Base-by-base conservation (phyloP, 92 coral and sea anemone genomes). In the Actinostola sp. region DNA sequence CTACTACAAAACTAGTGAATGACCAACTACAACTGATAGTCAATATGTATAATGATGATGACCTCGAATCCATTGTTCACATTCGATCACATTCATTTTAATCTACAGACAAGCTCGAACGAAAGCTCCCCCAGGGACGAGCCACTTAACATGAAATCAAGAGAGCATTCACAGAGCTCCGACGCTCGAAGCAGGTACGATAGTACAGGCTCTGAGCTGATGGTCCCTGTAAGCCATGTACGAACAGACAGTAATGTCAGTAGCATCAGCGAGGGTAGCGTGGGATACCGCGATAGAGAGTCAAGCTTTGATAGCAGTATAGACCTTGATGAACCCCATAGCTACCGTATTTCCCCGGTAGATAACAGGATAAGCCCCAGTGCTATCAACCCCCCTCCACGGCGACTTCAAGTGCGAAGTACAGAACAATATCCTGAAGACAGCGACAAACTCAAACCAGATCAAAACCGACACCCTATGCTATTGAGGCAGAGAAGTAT, bases 201-300 rank as follows among this genome's bases (percentile, higher is more conserved):
- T 17, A 83, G 72, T 52, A 84, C 61, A 12, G 61, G 77, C 2
- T 44, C 70, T 16, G 89, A 86, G 55, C 52, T 83, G 11, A 44
- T 82, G 13, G 43, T 83, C 52, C 81, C 84, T 10, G 51, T 66
- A 21, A 21, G 61, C 28, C 96, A 90, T 67, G 64, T 71, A 17
- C 92, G 92, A 20, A 55, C 96, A 17, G 86, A 63, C 59, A 90
- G 96, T 52, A 78, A 75, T 44, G 52, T 90, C 46, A 90, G 96
- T 35, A 83, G 82, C 32, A 54, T 78, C 44, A 90, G 96, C 49
- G 91, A 75, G 48, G 86, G 81, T 61, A 90, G 96, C 61, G 28
- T 78, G 16, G 96, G 87, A 21, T 86, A 69, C 34, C 73, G 79
- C 0, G 89, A 83, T 3, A 55, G 77, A 39, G 84, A 77, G 0